A percentile compares a stretch with the other conserved stretches of the same genome.
These are phyloP conservation scores for Halcyon chelicuti DNA, from an alignment of 2,797 vertebrate genomes.

Conservation along the genomic window DNA sequence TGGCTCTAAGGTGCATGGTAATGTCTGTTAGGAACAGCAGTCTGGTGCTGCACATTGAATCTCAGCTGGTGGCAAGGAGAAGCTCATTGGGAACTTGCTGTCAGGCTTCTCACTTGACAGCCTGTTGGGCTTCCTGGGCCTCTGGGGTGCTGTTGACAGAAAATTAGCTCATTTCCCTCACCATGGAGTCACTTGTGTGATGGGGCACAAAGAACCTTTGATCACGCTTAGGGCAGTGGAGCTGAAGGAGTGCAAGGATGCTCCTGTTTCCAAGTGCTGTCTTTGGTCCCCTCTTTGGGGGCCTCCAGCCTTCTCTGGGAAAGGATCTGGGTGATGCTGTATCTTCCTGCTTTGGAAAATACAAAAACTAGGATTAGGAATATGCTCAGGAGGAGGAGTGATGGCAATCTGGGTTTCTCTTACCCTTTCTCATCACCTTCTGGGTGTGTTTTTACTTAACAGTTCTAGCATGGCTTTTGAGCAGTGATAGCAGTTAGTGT, in stretches of 20 bases:
- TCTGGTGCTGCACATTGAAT: neutral
- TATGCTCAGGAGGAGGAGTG: no score
- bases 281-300: no score
- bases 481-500: neutral
- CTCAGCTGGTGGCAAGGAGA: neutral
- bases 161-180: no score
- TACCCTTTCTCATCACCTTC: neutral
- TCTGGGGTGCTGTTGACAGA: neutral
- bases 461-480: neutral
- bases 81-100: neutral
- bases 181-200: no score
- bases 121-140: neutral
- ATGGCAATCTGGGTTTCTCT: neutral
- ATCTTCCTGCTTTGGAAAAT: no score
- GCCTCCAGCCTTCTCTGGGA: no score
- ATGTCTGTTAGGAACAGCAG: rapidly evolving
- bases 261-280: no score
- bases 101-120: no score
- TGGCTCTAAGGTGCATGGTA: neutral
- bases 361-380: neutral
- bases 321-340: no score
- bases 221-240: no score
- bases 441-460: neutral
- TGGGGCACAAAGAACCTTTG: no score
- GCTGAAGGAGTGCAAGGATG: no score